Percentiles rank a stretch among this genome's conserved stretches.
These are phyloP conservation scores for Bacillus rossius DNA, from an alignment of 1,140 invertebrate species.

Conservation along the genomic window DNA sequence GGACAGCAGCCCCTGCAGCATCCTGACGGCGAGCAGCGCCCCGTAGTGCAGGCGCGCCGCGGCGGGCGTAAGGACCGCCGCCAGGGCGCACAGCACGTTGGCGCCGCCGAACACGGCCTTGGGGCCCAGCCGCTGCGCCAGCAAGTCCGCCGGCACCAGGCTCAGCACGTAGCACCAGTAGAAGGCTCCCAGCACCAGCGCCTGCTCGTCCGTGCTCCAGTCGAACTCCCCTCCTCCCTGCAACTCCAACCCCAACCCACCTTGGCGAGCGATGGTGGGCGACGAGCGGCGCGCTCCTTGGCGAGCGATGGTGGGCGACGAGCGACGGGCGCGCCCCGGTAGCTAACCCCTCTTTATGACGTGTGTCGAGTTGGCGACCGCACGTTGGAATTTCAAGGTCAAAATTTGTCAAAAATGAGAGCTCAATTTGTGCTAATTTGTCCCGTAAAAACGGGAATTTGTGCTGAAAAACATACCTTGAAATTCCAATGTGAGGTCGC, in stretches of 20 bases:
- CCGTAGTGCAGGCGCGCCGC: constrained; percentile 20
- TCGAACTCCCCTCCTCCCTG: constrained; percentile 20
- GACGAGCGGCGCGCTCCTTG: no score
- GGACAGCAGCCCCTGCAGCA: constrained; percentile 45
- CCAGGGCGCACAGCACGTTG: constrained; percentile 40
- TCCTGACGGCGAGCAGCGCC: constrained; percentile 39
- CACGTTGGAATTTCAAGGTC: no score
- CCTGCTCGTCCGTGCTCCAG: constrained; percentile 26
- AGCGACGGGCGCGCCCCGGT: no score
- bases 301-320: no score
- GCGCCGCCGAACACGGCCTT: constrained; percentile 43
- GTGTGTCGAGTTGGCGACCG: no score
- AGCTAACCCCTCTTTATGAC: no score
- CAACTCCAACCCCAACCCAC: constrained; percentile 8
- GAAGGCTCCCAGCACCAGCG: constrained; percentile 28
- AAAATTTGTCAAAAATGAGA: no score
- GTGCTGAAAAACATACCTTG: no score
- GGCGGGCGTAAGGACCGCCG: constrained; percentile 38
- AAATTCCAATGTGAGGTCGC: no score
- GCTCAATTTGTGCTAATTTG: no score
- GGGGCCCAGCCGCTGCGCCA: constrained; percentile 38
- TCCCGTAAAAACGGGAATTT: no score
- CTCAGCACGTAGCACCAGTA: constrained; percentile 29
- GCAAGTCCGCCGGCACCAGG: constrained; percentile 31
- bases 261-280: no score